A percentile compares a stretch with the other conserved stretches of the same genome.
phyloP scores from a whole-genome alignment of 92 coral and sea anemone species.

The Hydrozoanthus gracilis region DNA sequence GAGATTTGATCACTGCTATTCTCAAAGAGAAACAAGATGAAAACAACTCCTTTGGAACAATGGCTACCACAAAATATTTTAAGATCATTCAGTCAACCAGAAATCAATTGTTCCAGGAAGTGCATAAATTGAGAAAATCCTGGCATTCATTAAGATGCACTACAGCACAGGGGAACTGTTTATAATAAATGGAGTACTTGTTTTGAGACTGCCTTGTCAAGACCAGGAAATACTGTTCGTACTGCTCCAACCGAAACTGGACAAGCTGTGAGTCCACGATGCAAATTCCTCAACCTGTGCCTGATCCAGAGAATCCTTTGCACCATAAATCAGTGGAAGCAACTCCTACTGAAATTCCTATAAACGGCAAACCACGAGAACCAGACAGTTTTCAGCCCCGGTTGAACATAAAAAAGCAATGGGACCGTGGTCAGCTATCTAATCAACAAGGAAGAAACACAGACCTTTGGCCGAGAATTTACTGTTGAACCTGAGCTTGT shows the following conservation, averaged over 20 bases:
- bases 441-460: no score
- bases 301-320: conserved; percentile 38
- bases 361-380: no score
- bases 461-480: no score
- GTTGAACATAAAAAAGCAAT: no score
- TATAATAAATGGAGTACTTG: conserved; percentile 28
- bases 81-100: not conserved
- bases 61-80: not conserved
- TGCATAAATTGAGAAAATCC: conserved; percentile 56
- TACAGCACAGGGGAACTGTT: conserved; percentile 48
- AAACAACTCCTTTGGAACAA: conserved; percentile 40
- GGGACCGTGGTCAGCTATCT: no score
- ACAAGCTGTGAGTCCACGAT: conserved; percentile 26
- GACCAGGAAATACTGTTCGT: conserved; percentile 22
- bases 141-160: conserved; percentile 46
- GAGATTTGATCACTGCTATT: conserved; percentile 41
- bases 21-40: conserved; percentile 24
- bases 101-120: conserved; percentile 53
- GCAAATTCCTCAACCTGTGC: conserved; percentile 40
- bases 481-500: no score
- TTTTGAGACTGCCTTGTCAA: conserved; percentile 11
- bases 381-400: no score
- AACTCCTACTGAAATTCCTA: not conserved
- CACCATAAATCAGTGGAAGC: conserved; percentile 30
- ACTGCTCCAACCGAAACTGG: conserved; percentile 1